Base-by-base conservation (phyloP, 2,888 invertebrate genomes). In the Horisme vitalbata region DNA sequence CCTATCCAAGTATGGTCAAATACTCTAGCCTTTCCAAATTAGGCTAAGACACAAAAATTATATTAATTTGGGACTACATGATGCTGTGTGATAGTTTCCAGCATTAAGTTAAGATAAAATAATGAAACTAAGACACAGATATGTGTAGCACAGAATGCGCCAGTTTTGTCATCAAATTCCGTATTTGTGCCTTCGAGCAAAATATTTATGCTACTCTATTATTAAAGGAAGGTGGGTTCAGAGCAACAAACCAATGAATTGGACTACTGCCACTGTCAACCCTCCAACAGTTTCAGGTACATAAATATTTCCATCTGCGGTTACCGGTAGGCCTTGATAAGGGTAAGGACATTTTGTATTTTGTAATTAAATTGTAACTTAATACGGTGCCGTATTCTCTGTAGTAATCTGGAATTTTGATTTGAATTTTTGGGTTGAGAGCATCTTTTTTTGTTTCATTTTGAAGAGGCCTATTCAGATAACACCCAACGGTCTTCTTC, bases 261-360 rank as follows among this genome's bases (percentile, higher is more conserved):
- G 49, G 52, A 58, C 41, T 55, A 67, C 56, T 74, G 59, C 41
- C 55, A 67, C 56, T 74, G 75, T 73, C 74, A 69, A 68, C 70
- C 62, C 56, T 45, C 37, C 41, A 55, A 47, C 55, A 52, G 61
- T 59, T 66, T 46, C 43, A 43, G 49, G 38, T 30, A 49, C 41
- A 45, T 45, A 72, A 71, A 73, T 74, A 77, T 77, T 73, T 76
- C 45, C 45, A 50, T 41, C 41, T 41, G 45, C 41, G 45, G 45
- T 30, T 20, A 20, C 26, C 49, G 27, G 30, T 37, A 21, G 30
- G 28, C 14, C 35, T 23, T 52, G 52, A 52, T 48, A 48, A 52
- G 52, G 52, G 52, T 47, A 27, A 2, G 39, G 39, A 37, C 52
- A 56, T 46, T 54, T 51, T 54, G 45, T 48, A 44, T 45, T 52